Base-by-base conservation (phyloP, 2,797 vertebrate genomes). In the Phataginus tricuspis region DNA sequence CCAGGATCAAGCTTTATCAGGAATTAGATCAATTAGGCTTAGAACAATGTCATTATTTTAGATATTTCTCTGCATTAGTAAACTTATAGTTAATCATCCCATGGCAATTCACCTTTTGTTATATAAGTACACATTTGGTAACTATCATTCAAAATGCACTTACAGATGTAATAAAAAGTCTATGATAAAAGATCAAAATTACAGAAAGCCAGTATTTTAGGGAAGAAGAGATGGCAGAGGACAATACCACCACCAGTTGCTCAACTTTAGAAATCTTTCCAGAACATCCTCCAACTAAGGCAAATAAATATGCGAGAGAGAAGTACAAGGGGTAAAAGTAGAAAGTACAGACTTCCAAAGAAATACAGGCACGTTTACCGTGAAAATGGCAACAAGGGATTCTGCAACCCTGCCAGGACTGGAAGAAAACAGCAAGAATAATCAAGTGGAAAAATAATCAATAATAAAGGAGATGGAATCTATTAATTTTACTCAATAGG, bases 231-330 rank as follows among this genome's bases (percentile, higher is more conserved):
- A 66, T 6, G 19, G 11, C 49, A 85, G 39, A 87, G 15, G 23
- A 51, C 7, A 74, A 74, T 64, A 51, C 4, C 45, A 91, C 91
- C 12, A 74, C 59, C 63, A 82, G 53, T 18, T 90, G 74, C 25
- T 80, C 34, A 66, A 93, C 23, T n/a, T 84, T n/a, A 68, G 59
- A 84, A 94, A 61, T 90, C 25, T 86, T 85, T 80, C 75, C 51
- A 72, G n/a, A 71, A 91, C 61, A 91, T 39, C 55, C 51, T 91
- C 45, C 69, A 83, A 83, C 85, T 61, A 85, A 94, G 59, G 57
- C 25, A 88, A 96, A 84, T 42, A 74, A 61, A 79, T 31, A 74
- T 1, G 19, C 31, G 0, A 2, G 34, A 59, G 10, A 91, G 72
- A 75, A 86, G 61, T 53, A 61, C 27, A 79, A 77, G 31, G 7